Conservation (phyloP, 37 sponge, comb jelly and placozoan genomes). For the Spongilla lacustris region DNA sequence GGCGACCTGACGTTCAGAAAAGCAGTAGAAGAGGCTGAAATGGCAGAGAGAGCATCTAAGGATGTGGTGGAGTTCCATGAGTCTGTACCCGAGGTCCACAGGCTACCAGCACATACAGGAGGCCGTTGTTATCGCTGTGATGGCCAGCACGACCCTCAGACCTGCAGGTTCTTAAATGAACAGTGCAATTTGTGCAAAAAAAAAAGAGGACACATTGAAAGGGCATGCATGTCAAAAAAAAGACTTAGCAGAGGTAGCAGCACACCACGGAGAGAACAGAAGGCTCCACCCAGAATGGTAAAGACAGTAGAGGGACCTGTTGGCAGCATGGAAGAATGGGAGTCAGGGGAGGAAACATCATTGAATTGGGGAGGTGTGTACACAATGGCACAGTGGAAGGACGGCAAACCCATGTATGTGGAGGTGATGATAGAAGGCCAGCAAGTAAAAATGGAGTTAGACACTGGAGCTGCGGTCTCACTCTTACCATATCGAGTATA, state of each 20-base stretch:
- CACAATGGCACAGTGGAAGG: too few relatives aligned
- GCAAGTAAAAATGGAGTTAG: not conserved
- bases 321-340: too few relatives aligned
- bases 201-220: slow-evolving; percentile 31
- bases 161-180: slow-evolving; percentile 28
- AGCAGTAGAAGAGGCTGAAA: not conserved
- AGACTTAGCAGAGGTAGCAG: not conserved
- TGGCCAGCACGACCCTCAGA: not conserved
- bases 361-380: too few relatives aligned
- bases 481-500: not conserved
- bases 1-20: not conserved
- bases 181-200: slow-evolving; percentile 19
- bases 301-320: not conserved
- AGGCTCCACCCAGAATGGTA: not conserved
- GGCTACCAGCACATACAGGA: not conserved
- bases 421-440: not conserved
- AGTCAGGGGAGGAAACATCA: too few relatives aligned
- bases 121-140: slow-evolving; percentile 41
- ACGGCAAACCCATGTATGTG: too few relatives aligned
- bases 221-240: not conserved
- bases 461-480: slow-evolving; percentile 19
- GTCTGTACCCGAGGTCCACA: not conserved
- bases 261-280: not conserved
- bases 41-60: not conserved
- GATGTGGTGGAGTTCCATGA: not conserved